Evolutionary conservation across 2,888 invertebrate genomes (phyloP), one percentile per base, ranked within the genome.

Genomic region (Temnothorax ravouxi): DNA sequence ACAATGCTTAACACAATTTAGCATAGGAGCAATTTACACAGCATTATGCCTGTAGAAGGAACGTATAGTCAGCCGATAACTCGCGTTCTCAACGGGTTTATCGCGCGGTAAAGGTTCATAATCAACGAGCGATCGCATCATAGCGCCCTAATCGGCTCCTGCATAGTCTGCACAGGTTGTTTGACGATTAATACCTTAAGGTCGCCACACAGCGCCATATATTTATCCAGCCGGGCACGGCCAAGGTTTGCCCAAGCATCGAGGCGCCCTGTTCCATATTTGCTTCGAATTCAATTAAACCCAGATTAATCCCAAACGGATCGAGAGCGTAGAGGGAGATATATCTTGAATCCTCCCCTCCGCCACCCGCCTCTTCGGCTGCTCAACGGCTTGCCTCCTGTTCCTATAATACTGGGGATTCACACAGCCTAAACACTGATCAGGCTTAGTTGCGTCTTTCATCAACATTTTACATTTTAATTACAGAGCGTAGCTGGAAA

Each of bases 251-350:
- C 84, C 47, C 56, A 66, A 75, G 83, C 56, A 79, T 75, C 84
- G 72, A 67, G 56, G 59, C 74, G 74, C 74, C 61, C 44, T 67
- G 83, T 67, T 77, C 62, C 67, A 74, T 84, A 74, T 84, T 84
- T 84, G 84, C 84, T 59, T 84, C 83, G 75, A 83, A 84, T 84
- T 83, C 83, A 84, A 84, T 84, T 83, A 83, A 84, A 83, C 75
- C 83, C 61, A 75, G 83, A 83, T 84, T 83, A 84, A 84, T 84
- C 83, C 83, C 75, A 69, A 84, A 80, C 79, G 79, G 79, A 80
- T 80, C 79, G 79, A 80, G 25, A 72, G 74, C 59, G 72, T 29
- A 72, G 47, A 71, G 79, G 54, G 79, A 79, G 71, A 72, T 79
- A 71, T 59, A 71, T 34, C 66, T 21, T 59, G 15, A 59, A 21